A percentile compares a stretch with the other conserved stretches of the same genome.
Evolutionary conservation across 1,140 invertebrate species (phyloP).

Genomic region (Macrosteles quadrilineatus): DNA sequence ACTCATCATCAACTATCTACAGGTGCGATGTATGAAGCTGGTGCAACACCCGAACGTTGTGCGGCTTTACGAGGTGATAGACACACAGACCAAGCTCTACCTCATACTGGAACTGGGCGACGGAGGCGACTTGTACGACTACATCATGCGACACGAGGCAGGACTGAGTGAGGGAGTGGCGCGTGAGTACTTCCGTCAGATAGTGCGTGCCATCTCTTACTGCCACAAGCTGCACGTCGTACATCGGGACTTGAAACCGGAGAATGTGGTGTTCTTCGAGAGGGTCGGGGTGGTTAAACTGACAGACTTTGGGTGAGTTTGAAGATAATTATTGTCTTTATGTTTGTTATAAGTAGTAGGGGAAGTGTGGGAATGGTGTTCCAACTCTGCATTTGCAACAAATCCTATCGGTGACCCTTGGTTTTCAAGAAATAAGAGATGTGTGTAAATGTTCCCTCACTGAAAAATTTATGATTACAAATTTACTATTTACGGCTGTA

Average conservation of each 20-base stretch:
- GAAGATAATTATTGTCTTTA: too few relatives aligned
- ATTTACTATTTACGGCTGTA: too few relatives aligned
- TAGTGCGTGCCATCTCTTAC: conserved; percentile 96
- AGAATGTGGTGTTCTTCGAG: conserved; percentile 99
- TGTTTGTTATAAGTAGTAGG: too few relatives aligned
- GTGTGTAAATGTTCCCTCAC: too few relatives aligned
- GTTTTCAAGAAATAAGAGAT: too few relatives aligned
- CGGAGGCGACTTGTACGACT: conserved; percentile 98
- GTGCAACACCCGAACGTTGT: conserved; percentile 99
- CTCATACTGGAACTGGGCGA: conserved; percentile 97
- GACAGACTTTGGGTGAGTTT: conserved; percentile 91
- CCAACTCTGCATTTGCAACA: too few relatives aligned
- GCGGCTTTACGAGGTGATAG: conserved; percentile 97
- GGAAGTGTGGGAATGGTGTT: too few relatives aligned
- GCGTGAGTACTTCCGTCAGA: conserved; percentile 93
- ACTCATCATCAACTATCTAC: too few relatives aligned
- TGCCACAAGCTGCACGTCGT: conserved; percentile 95
- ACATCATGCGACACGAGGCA: conserved; percentile 95
- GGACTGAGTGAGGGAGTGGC: conserved; percentile 67
- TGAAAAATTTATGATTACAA: too few relatives aligned
- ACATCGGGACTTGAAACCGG: conserved; percentile 96
- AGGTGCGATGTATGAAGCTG: conserved; percentile 97
- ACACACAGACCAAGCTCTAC: conserved; percentile 95
- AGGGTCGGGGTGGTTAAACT: conserved; percentile 96
- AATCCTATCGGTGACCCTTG: too few relatives aligned